phyloP scores from a whole-genome alignment of 2,113 vertebrate genomes.

The Triplophysa rosa region DNA sequence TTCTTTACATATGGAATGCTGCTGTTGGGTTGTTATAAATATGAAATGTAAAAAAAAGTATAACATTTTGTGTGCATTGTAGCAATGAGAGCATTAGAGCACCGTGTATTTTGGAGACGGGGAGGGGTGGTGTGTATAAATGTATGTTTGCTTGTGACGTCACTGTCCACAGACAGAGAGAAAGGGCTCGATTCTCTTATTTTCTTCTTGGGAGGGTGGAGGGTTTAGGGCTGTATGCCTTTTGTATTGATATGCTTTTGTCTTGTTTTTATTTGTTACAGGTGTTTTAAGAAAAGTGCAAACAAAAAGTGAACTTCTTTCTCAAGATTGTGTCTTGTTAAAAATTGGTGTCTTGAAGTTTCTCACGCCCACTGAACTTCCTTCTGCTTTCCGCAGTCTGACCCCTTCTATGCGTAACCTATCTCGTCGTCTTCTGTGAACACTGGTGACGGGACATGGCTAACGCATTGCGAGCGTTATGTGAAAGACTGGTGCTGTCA shows the following conservation, averaged over 20 bases:
- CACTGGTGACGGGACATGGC: constrained; percentile 22
- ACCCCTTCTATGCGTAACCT: neutral
- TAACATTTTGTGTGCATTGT: constrained; percentile 31
- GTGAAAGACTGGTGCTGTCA: constrained; percentile 68
- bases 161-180: constrained; percentile 75
- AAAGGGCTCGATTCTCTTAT: constrained; percentile 15
- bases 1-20: constrained; percentile 67
- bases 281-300: constrained; percentile 59
- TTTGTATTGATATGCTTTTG: constrained; percentile 57
- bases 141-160: constrained; percentile 52
- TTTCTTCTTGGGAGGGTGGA: constrained; percentile 31
- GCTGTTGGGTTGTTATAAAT: constrained; percentile 56
- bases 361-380: constrained; percentile 2
- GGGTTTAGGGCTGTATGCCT: constrained; percentile 49
- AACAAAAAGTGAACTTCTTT: constrained; percentile 56
- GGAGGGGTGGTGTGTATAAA: constrained; percentile 41
- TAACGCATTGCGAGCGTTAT: constrained; percentile 16
- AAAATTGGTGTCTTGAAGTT: constrained; percentile 53
- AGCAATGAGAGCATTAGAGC: constrained; percentile 39
- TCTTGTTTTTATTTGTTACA: constrained; percentile 64
- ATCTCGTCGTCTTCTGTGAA: constrained; percentile 52
- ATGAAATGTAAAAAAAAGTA: constrained; percentile 39
- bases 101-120: constrained; percentile 41
- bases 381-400: constrained; percentile 2
- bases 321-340: constrained; percentile 47